Conservation (phyloP, 2,888 invertebrate genomes). For the Zele albiditarsus region DNA sequence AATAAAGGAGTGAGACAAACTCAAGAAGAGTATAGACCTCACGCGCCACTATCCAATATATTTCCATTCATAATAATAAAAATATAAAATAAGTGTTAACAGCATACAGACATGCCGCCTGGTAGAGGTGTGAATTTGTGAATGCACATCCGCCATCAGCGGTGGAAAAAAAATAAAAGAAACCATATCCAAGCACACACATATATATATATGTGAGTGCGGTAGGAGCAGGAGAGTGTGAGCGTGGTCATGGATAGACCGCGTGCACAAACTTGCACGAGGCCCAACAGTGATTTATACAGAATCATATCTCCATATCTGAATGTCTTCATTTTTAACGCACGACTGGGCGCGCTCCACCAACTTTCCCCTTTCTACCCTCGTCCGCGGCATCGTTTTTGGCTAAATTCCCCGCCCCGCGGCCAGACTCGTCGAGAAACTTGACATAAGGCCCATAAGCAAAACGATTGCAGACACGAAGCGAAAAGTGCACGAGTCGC, state of each 20-base stretch:
- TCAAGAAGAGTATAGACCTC: background rate
- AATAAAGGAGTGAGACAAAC: slow-evolving; percentile 12
- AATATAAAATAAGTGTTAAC: slow-evolving; percentile 9
- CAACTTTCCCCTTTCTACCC: slow-evolving; percentile 38
- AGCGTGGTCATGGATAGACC: slow-evolving; percentile 26
- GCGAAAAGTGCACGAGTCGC: background rate
- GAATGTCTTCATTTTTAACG: slow-evolving; percentile 71
- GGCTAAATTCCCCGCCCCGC: slow-evolving; percentile 20
- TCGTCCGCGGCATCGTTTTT: slow-evolving; percentile 45
- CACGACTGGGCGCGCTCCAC: slow-evolving; percentile 53
- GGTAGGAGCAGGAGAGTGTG: no score
- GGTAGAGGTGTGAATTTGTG: slow-evolving; percentile 41
- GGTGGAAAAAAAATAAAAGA: background rate
- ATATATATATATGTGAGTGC: background rate
- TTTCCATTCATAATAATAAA: background rate
- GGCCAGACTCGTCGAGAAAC: background rate
- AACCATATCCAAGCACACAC: background rate
- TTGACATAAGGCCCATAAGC: slow-evolving; percentile 3
- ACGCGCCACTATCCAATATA: background rate
- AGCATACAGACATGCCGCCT: slow-evolving; percentile 15
- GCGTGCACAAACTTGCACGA: slow-evolving; percentile 2
- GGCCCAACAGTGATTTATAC: slow-evolving; percentile 67
- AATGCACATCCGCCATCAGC: slow-evolving; percentile 31
- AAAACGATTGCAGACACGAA: background rate
- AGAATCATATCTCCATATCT: slow-evolving; percentile 70